phyloP scores from a whole-genome alignment of 2,888 invertebrate species.

The Pterobdella sp. region DNA sequence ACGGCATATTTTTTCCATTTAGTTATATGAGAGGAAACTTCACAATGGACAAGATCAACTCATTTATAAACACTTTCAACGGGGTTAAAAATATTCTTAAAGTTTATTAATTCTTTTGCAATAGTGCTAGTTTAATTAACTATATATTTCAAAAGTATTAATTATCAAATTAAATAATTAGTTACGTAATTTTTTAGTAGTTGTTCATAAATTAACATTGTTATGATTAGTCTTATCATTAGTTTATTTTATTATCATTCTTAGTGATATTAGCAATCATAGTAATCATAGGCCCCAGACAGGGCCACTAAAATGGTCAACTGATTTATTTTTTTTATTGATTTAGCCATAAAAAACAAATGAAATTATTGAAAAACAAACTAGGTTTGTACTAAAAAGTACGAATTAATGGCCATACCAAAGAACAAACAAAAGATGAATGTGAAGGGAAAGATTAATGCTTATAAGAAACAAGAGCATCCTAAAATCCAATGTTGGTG shows the following conservation, averaged over 20 bases:
- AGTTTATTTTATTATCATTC: too few species aligned
- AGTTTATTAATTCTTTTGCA: not conserved
- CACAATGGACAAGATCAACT: not conserved
- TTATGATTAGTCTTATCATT: too few species aligned
- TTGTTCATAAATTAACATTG: too few species aligned
- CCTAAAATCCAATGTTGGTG: not conserved
- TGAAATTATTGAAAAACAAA: not conserved
- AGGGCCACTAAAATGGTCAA: not conserved
- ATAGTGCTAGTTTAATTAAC: too few species aligned
- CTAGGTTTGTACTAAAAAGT: not conserved
- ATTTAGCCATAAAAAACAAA: not conserved
- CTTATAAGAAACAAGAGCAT: not conserved
- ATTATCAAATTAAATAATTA: too few species aligned
- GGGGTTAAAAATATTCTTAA: not conserved
- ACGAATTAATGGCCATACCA: constrained; percentile 3
- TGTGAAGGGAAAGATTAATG: not conserved
- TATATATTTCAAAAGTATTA: too few species aligned
- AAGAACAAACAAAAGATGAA: not conserved
- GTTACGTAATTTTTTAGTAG: too few species aligned
- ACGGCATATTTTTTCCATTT: too few species aligned
- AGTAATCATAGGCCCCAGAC: not conserved
- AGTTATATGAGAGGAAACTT: not conserved
- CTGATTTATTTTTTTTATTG: not conserved
- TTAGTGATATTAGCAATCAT: too few species aligned
- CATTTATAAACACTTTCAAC: not conserved